Evolutionary conservation across 1,140 invertebrate species (phyloP), one percentile per base, ranked within the genome.

Genomic region (Marisa cornuarietis): DNA sequence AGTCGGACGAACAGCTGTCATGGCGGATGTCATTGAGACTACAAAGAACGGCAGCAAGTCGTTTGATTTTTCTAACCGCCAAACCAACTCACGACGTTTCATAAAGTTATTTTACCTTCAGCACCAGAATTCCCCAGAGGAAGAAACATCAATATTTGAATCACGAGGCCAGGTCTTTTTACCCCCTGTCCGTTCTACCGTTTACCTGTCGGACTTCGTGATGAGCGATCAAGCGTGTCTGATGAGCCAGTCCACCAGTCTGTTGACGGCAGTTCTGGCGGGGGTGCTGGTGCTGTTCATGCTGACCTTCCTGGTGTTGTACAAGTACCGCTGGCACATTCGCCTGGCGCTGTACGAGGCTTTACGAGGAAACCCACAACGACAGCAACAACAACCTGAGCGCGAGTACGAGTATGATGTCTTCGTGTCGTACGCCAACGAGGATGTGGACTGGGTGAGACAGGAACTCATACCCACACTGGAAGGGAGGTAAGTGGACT

Each of bases 321-420:
- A 66, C 74, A 61, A 49, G n/a, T 65, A 66, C 80, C 49, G 66
- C 49, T 76, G 73, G 62, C 76, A 72, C 62, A 65, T 81, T 10
- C 75, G 76, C 22, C 76, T 78, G n/a, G 7, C 66, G 58, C 61
- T 81, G 58, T 80, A 76, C 52, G 51, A 63, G 22, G 74, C 72
- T n/a, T 69, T 65, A 0, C 76, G 75, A 18, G 10, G 61, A 52
- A 14, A 76, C 20, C 31, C 31, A 6, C 31, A 42, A 42, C 31
- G 0, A 42, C 31, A 5, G 5, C 31, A 42, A 0, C 31, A 0
- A 42, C 31, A 42, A 42, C 31, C 3, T 42, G 31, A 42, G 6
- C 31, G 31, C 31, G 0, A 42, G 0, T 85, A 69, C 49, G n/a
- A 52, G 18, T 85, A 83, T 77, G 81, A 83, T 69, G 81, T 71